These are phyloP conservation scores for Pachydiplax longipennis DNA, from an alignment of 2,888 invertebrate genomes.

Conservation along the genomic window DNA sequence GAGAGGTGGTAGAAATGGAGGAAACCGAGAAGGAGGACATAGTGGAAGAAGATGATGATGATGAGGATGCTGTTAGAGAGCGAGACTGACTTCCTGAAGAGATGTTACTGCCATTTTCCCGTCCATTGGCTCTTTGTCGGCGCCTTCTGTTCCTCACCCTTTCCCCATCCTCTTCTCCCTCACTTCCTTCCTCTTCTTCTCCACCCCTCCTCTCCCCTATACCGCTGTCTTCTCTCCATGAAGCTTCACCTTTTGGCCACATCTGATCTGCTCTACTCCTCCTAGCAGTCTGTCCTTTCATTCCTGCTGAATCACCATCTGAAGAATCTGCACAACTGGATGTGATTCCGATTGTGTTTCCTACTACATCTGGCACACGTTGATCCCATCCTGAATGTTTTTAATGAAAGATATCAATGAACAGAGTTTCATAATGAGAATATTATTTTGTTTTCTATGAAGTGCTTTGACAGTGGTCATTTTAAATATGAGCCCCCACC, in stretches of 20 bases:
- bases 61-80: constrained; percentile 18
- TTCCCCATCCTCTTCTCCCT: background rate
- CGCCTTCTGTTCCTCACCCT: background rate
- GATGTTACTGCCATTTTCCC: background rate
- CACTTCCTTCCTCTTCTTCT: background rate
- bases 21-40: constrained; percentile 24
- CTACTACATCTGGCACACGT: constrained; percentile 8
- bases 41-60: constrained; percentile 6
- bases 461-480: too few relatives aligned
- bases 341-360: background rate
- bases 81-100: constrained; percentile 10
- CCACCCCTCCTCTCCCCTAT: background rate
- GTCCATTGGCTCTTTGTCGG: background rate
- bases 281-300: background rate
- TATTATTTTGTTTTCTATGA: too few relatives aligned
- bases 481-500: too few relatives aligned
- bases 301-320: background rate
- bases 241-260: background rate
- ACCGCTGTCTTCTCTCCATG: constrained; percentile 13
- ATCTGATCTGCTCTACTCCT: background rate
- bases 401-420: background rate
- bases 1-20: background rate
- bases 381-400: background rate
- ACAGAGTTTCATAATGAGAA: too few relatives aligned
- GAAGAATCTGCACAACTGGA: background rate